phyloP scores from a whole-genome alignment of 2,113 vertebrate genomes.

The Jacana jacana region DNA sequence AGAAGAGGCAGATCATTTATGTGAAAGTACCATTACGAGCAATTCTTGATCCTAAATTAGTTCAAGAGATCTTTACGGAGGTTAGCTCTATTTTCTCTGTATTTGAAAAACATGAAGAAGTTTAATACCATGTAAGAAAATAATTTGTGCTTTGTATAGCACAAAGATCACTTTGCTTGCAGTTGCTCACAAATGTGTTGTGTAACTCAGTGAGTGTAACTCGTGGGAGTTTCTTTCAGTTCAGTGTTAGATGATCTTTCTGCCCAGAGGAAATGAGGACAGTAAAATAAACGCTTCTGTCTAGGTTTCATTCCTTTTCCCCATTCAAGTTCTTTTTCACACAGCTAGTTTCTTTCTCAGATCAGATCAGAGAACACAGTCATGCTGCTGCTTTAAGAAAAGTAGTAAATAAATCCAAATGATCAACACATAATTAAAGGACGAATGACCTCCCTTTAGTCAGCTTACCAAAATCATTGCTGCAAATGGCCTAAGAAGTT shows the following conservation, averaged over 20 bases:
- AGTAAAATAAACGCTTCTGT: not conserved
- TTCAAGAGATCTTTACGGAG: not conserved
- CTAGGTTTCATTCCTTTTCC: not conserved
- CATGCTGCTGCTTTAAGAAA: not conserved
- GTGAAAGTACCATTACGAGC: not conserved
- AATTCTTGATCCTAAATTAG: not conserved
- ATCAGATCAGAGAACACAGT: not conserved
- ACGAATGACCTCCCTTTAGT: not conserved
- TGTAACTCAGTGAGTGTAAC: no score
- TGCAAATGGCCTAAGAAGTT: slow-evolving; percentile 83
- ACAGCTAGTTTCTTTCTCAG: not conserved
- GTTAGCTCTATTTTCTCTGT: not conserved
- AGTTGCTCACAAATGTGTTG: no score
- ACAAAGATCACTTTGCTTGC: no score
- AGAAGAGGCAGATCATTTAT: slow-evolving; percentile 27
- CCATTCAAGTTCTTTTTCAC: not conserved
- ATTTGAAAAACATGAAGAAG: no score
- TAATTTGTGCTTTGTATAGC: not conserved
- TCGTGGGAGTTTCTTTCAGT: no score
- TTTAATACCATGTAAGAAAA: not conserved
- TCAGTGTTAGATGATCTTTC: not conserved
- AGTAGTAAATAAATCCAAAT: not conserved
- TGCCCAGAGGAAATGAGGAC: not conserved
- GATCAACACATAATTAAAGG: not conserved
- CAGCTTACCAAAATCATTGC: slow-evolving; percentile 82